phyloP scores from a whole-genome alignment of 2,113 vertebrate species.

The Cranoglanis bouderius region DNA sequence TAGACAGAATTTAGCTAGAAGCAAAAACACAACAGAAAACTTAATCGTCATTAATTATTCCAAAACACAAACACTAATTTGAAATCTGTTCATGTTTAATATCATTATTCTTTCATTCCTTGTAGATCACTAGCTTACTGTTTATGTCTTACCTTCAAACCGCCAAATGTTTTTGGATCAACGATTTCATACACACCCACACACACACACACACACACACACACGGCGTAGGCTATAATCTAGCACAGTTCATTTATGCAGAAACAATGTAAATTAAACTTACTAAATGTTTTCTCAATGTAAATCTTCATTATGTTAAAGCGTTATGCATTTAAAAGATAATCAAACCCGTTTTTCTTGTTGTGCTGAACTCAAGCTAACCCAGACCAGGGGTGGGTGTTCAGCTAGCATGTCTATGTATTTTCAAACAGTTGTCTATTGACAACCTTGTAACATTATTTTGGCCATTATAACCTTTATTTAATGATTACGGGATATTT shows the following conservation, averaged over 20 bases:
- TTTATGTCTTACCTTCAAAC: background rate
- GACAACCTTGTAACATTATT: background rate
- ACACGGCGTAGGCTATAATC: background rate
- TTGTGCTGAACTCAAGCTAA: background rate
- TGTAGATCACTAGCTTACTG: background rate
- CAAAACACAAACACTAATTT: background rate
- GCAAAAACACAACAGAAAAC: background rate
- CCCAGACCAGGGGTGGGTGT: background rate
- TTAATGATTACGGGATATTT: background rate
- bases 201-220: background rate
- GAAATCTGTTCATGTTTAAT: background rate
- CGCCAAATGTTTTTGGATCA: background rate
- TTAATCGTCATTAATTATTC: background rate
- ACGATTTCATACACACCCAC: background rate
- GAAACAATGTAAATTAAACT: background rate
- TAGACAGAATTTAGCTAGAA: background rate
- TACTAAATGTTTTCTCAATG: background rate
- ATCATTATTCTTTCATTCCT: background rate
- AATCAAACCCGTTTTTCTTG: background rate
- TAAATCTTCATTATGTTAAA: background rate
- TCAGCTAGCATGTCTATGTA: background rate
- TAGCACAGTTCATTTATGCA: background rate
- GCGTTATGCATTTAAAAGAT: background rate
- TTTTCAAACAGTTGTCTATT: background rate
- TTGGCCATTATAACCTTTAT: background rate